Conservation (phyloP, 1,140 invertebrate genomes). For the Acarapis woodi region DNA sequence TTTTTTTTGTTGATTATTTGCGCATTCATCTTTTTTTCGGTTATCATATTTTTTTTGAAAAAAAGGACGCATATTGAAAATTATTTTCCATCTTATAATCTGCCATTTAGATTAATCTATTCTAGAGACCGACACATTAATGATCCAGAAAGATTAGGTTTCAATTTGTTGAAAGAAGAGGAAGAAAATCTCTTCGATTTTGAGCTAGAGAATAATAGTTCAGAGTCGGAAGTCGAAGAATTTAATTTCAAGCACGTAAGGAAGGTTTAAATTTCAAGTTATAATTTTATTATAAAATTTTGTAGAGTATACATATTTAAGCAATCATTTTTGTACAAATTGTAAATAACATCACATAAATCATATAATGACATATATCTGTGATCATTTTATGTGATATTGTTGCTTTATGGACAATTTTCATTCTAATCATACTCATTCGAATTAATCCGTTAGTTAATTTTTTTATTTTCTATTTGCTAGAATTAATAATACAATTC, state of each 20-base stretch:
- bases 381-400: too few species aligned
- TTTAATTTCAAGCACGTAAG: conserved; percentile 1
- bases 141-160: conserved; percentile 1
- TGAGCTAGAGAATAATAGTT: not conserved
- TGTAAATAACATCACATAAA: too few species aligned
- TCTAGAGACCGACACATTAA: not conserved
- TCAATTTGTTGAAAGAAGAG: conserved; percentile 1
- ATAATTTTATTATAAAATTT: too few species aligned
- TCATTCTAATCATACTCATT: too few species aligned
- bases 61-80: not conserved
- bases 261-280: conserved; percentile 1
- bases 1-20: not conserved
- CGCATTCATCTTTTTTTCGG: not conserved
- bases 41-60: not conserved
- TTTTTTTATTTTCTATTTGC: too few species aligned
- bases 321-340: too few species aligned
- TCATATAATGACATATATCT: too few species aligned
- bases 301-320: too few species aligned
- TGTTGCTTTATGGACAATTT: too few species aligned
- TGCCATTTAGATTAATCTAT: not conserved
- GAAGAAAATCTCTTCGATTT: not conserved
- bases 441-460: too few species aligned
- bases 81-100: not conserved
- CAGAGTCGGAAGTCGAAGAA: conserved; percentile 5
- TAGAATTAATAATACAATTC: too few species aligned